Conservation (phyloP, 2,888 invertebrate species). For the Temnothorax unifasciatus region DNA sequence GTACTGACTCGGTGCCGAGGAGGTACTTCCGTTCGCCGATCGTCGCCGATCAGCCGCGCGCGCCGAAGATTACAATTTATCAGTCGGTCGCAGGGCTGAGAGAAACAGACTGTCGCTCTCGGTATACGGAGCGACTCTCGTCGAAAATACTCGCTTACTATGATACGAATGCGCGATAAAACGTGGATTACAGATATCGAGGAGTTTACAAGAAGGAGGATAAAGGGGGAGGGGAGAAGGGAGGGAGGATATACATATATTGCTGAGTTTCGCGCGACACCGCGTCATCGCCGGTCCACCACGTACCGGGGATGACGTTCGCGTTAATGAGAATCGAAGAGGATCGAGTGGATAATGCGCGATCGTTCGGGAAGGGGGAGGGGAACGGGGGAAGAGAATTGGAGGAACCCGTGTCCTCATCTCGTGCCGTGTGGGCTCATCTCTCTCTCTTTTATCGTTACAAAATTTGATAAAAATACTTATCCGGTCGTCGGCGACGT, state of each 20-base stretch:
- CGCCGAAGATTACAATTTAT: constrained; percentile 1
- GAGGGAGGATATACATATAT: constrained; percentile 53
- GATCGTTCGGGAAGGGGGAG: neutral
- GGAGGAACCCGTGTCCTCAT: constrained; percentile 42
- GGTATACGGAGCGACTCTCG: constrained; percentile 32
- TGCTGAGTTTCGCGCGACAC: constrained; percentile 52
- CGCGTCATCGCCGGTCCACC: constrained; percentile 48
- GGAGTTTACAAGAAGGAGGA: constrained; percentile 39
- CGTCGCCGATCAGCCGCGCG: constrained; percentile 19
- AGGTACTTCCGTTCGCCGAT: constrained; percentile 13
- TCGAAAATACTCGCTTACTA: constrained; percentile 38
- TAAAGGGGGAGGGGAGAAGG: neutral
- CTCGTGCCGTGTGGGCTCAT: neutral
- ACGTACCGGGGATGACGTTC: constrained; percentile 54
- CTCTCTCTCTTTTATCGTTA: constrained; percentile 29
- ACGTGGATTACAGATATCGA: constrained; percentile 61
- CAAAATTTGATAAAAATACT: constrained; percentile 62
- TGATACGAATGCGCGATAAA: constrained; percentile 56
- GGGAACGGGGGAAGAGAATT: constrained; percentile 10
- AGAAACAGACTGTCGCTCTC: constrained; percentile 45
- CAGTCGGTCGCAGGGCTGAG: constrained; percentile 52
- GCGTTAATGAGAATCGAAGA: constrained; percentile 29
- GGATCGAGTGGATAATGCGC: constrained; percentile 8
- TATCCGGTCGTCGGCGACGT: constrained; percentile 41
- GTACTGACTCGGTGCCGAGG: constrained; percentile 34